A percentile compares a stretch with the other conserved stretches of the same genome.
Evolutionary conservation across 2,113 vertebrate species (phyloP).

Genomic region (Podilymbus podiceps): DNA sequence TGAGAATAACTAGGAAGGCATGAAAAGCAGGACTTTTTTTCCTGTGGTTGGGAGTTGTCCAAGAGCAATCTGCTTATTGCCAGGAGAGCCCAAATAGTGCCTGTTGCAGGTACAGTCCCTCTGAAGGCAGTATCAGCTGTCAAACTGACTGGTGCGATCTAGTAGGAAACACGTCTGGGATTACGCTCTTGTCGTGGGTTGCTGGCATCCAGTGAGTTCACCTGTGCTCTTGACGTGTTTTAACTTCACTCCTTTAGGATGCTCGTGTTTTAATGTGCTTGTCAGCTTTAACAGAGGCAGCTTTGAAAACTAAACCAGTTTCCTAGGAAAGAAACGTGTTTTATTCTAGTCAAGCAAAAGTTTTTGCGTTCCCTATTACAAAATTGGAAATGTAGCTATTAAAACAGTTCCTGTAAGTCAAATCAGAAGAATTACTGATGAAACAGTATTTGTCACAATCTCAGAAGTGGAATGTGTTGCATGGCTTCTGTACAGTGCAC

Average conservation of each 20-base stretch:
- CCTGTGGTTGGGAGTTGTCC: not conserved
- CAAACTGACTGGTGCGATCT: not conserved
- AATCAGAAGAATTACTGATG: not conserved
- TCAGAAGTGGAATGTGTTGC: not conserved
- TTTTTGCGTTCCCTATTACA: not conserved
- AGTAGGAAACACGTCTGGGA: not conserved
- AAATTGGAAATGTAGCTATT: not conserved
- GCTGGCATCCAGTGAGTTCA: not conserved
- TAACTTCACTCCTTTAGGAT: not conserved
- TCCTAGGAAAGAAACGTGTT: not conserved
- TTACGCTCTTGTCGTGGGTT: not conserved
- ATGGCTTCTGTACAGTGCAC: not conserved
- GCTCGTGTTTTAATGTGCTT: not conserved
- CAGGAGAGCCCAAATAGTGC: not conserved
- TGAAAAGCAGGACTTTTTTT: not conserved
- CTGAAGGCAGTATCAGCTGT: not conserved
- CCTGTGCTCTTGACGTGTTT: not conserved
- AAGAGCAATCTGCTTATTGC: not conserved
- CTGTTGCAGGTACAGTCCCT: not conserved
- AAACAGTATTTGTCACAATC: not conserved
- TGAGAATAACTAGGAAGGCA: not conserved
- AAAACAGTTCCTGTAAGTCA: not conserved
- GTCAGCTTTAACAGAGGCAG: not conserved
- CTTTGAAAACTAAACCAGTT: not conserved
- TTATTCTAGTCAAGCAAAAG: not conserved